Percentiles rank a stretch among this genome's conserved stretches.
These are phyloP conservation scores for Thaumatotibia leucotreta DNA, from an alignment of 1,140 invertebrate species.

Conservation along the genomic window DNA sequence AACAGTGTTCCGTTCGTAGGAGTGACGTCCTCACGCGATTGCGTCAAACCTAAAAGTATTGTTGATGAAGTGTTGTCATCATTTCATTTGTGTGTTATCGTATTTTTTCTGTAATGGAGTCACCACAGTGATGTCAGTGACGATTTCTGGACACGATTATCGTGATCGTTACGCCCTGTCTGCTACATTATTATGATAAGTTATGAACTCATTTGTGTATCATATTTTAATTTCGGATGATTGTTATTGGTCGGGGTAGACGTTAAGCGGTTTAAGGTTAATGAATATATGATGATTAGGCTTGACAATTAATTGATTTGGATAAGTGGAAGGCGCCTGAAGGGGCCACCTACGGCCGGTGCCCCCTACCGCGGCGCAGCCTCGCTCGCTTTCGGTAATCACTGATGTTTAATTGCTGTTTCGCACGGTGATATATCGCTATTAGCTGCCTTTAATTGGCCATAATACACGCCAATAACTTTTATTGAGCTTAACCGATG, in stretches of 20 bases:
- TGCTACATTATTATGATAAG: constrained; percentile 37
- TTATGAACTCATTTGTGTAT: constrained; percentile 53
- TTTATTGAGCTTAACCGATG: neutral
- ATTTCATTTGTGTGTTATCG: constrained; percentile 41
- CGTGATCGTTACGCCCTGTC: constrained; percentile 48
- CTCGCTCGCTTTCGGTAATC: constrained; percentile 37
- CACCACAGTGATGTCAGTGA: constrained; percentile 58
- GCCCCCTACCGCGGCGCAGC: constrained; percentile 25
- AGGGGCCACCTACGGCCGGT: constrained; percentile 16
- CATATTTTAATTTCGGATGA: constrained; percentile 37
- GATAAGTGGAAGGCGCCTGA: constrained; percentile 27
- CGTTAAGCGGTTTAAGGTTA: constrained; percentile 38
- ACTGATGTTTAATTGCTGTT: constrained; percentile 59
- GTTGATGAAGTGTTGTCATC: constrained; percentile 50
- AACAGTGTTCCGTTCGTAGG: constrained; percentile 34
- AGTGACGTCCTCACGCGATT: constrained; percentile 35
- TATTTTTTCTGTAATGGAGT: constrained; percentile 48
- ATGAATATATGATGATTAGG: constrained; percentile 55
- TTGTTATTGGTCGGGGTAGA: constrained; percentile 42
- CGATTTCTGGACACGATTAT: constrained; percentile 51
- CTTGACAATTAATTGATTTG: constrained; percentile 41
- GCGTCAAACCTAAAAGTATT: constrained; percentile 45
- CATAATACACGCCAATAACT: constrained; percentile 15
- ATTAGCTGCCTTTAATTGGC: constrained; percentile 45
- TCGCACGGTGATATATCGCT: constrained; percentile 52